These are phyloP conservation scores for Acronicta psi DNA, from an alignment of 2,888 invertebrate genomes.

Conservation along the genomic window DNA sequence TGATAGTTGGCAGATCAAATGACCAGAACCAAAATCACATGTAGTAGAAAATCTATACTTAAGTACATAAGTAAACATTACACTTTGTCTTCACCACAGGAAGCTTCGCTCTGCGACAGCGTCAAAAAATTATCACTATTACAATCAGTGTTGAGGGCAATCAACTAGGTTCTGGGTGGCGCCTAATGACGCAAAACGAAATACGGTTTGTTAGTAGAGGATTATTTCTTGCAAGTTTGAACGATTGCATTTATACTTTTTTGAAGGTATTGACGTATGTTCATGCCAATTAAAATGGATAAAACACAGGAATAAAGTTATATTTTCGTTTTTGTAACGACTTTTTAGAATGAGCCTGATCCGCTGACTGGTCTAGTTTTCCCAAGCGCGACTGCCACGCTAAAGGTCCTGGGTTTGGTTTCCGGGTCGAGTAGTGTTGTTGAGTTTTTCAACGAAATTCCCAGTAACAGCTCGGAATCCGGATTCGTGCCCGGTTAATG, in stretches of 20 bases:
- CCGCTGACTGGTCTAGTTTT: too few relatives aligned
- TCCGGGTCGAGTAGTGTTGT: too few relatives aligned
- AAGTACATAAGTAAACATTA: constrained; percentile 22
- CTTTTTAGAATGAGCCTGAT: too few relatives aligned
- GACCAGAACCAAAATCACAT: too few relatives aligned
- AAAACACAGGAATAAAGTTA: background rate
- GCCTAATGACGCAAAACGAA: constrained; percentile 39
- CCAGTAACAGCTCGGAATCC: too few relatives aligned
- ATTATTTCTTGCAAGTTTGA: constrained; percentile 38
- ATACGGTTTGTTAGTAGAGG: constrained; percentile 42
- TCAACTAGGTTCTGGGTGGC: constrained; percentile 23
- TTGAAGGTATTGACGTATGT: constrained; percentile 5
- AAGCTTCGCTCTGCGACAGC: constrained; percentile 10
- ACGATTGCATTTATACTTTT: constrained; percentile 17
- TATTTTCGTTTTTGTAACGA: background rate
- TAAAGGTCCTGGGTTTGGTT: too few relatives aligned
- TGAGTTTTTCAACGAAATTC: too few relatives aligned
- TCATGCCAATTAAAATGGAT: constrained; percentile 13
- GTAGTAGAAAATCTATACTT: too few relatives aligned
- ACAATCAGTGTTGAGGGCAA: constrained; percentile 21
- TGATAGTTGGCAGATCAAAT: too few relatives aligned
- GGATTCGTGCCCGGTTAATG: too few relatives aligned
- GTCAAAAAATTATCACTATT: constrained; percentile 35
- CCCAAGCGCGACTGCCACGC: too few relatives aligned
- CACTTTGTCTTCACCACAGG: constrained; percentile 28